Evolutionary conservation across 2,113 vertebrate species (phyloP).

Genomic region (Pachycephala philippinensis): DNA sequence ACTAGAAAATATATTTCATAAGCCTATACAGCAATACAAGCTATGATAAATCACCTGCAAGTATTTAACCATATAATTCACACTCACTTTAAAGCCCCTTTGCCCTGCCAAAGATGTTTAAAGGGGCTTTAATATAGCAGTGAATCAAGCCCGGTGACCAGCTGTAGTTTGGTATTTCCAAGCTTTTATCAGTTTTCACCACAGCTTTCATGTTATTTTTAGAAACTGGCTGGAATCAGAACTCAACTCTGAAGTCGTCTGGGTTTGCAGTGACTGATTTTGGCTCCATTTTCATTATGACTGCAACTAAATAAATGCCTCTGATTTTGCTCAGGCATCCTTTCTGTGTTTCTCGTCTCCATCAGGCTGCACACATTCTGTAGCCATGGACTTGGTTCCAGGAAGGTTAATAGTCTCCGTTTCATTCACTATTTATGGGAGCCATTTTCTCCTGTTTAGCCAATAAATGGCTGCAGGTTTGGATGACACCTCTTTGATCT

Average conservation of each 20-base stretch:
- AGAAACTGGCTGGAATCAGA: constrained; percentile 28
- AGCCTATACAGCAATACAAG: background rate
- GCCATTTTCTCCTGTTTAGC: background rate
- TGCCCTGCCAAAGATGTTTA: constrained; percentile 23
- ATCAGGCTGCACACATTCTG: background rate
- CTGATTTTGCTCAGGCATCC: background rate
- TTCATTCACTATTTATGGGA: background rate
- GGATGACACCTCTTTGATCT: background rate
- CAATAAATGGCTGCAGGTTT: background rate
- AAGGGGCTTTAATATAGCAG: constrained; percentile 1
- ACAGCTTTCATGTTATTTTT: constrained; percentile 58
- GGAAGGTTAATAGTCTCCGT: background rate
- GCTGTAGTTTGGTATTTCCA: constrained; percentile 42
- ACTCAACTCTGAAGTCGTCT: background rate
- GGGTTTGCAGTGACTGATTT: background rate
- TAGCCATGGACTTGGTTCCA: background rate
- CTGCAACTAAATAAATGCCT: background rate
- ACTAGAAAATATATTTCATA: constrained; percentile 3
- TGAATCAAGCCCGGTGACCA: background rate
- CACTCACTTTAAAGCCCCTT: constrained; percentile 28
- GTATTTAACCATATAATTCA: constrained; percentile 50
- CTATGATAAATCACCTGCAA: constrained; percentile 29
- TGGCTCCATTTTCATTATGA: background rate
- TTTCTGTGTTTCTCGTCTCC: background rate
- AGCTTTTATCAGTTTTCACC: constrained; percentile 47